These are phyloP conservation scores for Puffinus mauretanicus DNA, from an alignment of 2,113 vertebrate genomes.

Conservation along the genomic window DNA sequence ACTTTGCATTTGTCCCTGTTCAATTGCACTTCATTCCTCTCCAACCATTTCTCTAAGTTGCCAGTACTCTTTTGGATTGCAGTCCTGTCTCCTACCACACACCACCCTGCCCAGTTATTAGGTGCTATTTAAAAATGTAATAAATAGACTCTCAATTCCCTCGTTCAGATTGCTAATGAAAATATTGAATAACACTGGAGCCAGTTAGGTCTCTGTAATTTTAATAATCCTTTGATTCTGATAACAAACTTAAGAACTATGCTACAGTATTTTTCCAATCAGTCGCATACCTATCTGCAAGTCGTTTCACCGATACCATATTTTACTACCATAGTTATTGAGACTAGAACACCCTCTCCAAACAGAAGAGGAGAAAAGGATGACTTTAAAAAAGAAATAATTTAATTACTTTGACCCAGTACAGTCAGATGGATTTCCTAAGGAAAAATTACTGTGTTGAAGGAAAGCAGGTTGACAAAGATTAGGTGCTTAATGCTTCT, in stretches of 20 bases:
- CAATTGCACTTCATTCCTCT: neutral
- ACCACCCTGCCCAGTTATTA: too few relatives aligned
- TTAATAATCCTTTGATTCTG: neutral
- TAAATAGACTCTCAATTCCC: neutral
- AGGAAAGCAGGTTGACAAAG: neutral
- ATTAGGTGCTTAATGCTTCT: neutral
- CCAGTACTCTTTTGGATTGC: neutral
- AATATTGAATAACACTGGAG: neutral
- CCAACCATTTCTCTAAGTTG: neutral
- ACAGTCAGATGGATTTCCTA: neutral
- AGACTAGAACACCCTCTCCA: neutral
- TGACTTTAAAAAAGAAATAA: neutral
- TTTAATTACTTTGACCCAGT: neutral
- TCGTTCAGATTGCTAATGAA: neutral
- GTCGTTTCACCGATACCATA: accelerated
- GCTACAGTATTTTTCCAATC: neutral
- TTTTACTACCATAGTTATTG: neutral
- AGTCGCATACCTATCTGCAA: neutral
- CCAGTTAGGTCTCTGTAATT: neutral
- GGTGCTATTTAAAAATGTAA: neutral
- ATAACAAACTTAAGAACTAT: neutral
- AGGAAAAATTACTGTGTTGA: neutral
- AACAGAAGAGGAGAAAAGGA: neutral
- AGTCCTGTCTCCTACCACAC: neutral
- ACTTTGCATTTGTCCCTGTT: neutral